Evolutionary conservation across 2,888 invertebrate species (phyloP).

Genomic region (Cetonia aurata): DNA sequence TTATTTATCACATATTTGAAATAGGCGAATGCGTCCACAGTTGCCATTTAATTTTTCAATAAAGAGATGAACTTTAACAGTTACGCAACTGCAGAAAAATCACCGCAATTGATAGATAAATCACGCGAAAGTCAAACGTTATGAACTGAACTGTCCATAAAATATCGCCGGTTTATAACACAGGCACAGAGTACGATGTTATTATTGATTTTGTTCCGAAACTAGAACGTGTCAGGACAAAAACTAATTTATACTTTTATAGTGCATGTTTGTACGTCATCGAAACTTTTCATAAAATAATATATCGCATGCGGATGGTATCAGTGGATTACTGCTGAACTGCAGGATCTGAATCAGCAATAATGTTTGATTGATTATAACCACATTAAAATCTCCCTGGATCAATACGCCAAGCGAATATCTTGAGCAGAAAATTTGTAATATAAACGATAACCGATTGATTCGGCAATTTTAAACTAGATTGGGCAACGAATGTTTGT

Average conservation of each 20-base stretch:
- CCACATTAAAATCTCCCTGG: background rate
- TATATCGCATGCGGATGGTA: conserved; percentile 24
- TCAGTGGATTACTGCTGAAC: conserved; percentile 15
- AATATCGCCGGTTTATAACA: conserved; percentile 19
- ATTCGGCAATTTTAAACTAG: background rate
- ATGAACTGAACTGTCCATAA: conserved; percentile 16
- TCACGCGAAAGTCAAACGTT: conserved; percentile 20
- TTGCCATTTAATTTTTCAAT: no score
- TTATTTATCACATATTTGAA: no score
- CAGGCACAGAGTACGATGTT: conserved; percentile 5
- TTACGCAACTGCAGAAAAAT: conserved; percentile 3
- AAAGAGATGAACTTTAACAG: background rate
- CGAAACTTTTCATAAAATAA: conserved; percentile 29
- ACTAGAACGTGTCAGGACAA: conserved; percentile 33
- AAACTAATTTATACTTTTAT: conserved; percentile 38
- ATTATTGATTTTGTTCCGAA: conserved; percentile 27
- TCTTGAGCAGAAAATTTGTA: conserved; percentile 2
- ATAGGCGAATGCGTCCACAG: no score
- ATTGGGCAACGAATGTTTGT: no score
- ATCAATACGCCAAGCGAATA: conserved; percentile 6
- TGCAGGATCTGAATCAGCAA: conserved; percentile 29
- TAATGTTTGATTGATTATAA: conserved; percentile 29
- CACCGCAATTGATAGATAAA: conserved; percentile 14
- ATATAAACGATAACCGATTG: conserved; percentile 1
- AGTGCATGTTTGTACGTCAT: conserved; percentile 31